These are phyloP conservation scores for Scrobipalpa costella DNA, from an alignment of 2,888 invertebrate genomes.

Conservation along the genomic window DNA sequence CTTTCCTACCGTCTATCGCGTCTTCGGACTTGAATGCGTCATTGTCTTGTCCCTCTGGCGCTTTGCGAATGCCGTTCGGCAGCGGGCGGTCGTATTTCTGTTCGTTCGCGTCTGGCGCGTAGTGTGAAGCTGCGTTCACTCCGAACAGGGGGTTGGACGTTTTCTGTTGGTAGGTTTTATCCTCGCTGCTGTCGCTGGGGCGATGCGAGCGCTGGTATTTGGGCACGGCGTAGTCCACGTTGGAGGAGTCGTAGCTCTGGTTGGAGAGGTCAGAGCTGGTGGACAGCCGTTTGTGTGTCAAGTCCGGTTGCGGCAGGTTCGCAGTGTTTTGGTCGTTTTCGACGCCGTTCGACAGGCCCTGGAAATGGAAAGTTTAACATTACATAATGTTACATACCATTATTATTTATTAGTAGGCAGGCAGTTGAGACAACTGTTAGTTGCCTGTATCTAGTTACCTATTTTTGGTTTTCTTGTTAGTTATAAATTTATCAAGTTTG, in stretches of 20 bases:
- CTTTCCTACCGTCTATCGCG: conserved; percentile 81
- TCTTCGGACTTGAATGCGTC: conserved; percentile 84
- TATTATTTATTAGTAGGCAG: too few relatives aligned
- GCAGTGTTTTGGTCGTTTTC: conserved; percentile 75
- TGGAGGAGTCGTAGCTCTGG: conserved; percentile 70
- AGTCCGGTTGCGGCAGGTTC: conserved; percentile 59
- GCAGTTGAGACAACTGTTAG: too few relatives aligned
- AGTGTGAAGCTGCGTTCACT: conserved; percentile 74
- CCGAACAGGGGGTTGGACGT: conserved; percentile 73
- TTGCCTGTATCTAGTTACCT: too few relatives aligned
- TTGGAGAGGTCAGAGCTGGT: conserved; percentile 72
- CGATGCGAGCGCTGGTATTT: conserved; percentile 62
- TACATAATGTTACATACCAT: background rate
- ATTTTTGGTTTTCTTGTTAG: too few relatives aligned
- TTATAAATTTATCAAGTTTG: too few relatives aligned
- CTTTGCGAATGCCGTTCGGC: conserved; percentile 82
- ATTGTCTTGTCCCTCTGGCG: conserved; percentile 92
- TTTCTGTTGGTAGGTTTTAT: conserved; percentile 61
- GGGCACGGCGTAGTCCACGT: conserved; percentile 67
- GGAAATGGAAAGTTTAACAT: conserved; percentile 44
- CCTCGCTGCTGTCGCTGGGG: conserved; percentile 55
- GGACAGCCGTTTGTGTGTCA: conserved; percentile 69
- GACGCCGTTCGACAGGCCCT: conserved; percentile 76
- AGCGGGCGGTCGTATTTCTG: conserved; percentile 60
- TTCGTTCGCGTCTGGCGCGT: conserved; percentile 63